Base-by-base conservation (phyloP, 2,797 vertebrate species). In the Chaunax sp. region DNA sequence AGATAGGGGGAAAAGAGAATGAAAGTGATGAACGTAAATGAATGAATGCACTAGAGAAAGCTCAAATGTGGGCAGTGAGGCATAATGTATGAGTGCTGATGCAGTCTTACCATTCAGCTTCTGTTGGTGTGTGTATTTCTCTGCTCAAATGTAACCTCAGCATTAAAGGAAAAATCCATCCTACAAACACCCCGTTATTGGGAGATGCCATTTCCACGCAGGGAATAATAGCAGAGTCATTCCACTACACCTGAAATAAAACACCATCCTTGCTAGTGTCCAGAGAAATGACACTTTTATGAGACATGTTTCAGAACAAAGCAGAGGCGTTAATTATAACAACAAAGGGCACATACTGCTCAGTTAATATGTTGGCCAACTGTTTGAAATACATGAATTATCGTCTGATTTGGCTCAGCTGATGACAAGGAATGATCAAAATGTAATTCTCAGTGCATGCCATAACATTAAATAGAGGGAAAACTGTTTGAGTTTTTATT, bases 31-130 rank as follows among this genome's bases (percentile, higher is more conserved):
- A 62, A 57, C 33, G 14, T 62, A 59, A 69, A 76, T 59, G 37
- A 71, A 55, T 52, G 23, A 72, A 77, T 51, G 59, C 56, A 64
- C 15, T 72, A 55, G 16, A 41, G 46, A 44, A 41, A 71, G 37
- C 41, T 58, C 26, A 43, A 70, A 62, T 76, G 55, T 58, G 9
- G 50, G 43, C 16, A 52, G 71, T 43, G 12, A 33, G 41, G 61
- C 23, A 50, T 47, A 61, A 69, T 66, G 52, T 59, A 25, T 64
- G 74, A 75, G 70, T 78, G 73, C 63, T 79, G 60, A 67, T 56
- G 69, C 71, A 76, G 64, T 40, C 55, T 69, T 64, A 83, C 85
- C 77, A 75, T 54, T 75, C n/a, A 53, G 43, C 23, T 30, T 62
- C 49, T 61, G 54, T 44, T 18, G 65, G 33, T 72, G 26, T 57